Percentiles rank a stretch among this genome's conserved stretches.
Conservation (phyloP, 37 sponge, comb jelly and placozoan species). For the Lycopodina hypogea region DNA sequence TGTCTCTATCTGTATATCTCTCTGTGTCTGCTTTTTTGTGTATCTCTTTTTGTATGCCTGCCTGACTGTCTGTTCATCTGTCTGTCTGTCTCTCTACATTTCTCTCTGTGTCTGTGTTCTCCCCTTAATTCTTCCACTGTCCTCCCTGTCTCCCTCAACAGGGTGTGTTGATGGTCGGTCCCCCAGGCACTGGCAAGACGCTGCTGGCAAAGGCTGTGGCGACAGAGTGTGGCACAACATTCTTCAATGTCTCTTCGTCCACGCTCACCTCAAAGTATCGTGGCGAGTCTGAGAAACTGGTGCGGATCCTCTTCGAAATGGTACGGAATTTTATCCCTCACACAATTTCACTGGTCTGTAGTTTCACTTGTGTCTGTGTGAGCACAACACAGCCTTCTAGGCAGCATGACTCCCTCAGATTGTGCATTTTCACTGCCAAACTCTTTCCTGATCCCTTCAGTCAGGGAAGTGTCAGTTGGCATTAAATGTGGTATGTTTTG, state of each 20-base stretch:
- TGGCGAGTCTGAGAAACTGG: constrained; percentile 96
- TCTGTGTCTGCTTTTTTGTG: no score
- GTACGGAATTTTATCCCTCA: constrained; percentile 19
- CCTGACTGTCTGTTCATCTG: not conserved
- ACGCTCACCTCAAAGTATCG: constrained; percentile 94
- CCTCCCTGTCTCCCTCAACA: constrained; percentile 2
- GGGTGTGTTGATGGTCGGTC: constrained; percentile 96
- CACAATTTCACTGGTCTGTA: not conserved
- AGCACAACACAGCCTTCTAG: not conserved
- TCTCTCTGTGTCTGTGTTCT: no score
- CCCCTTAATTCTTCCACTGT: no score
- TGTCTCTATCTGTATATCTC: not conserved
- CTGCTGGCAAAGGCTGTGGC: constrained; percentile 98
- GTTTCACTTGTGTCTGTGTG: not conserved
- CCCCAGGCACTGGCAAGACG: constrained; percentile 98
- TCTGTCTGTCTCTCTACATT: no score
- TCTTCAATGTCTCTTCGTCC: constrained; percentile 95
- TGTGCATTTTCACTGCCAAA: not conserved
- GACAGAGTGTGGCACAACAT: constrained; percentile 97
- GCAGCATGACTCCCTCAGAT: not conserved
- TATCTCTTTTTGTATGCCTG: not conserved
- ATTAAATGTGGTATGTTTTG: no score
- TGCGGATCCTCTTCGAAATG: constrained; percentile 94
- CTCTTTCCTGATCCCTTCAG: not conserved
- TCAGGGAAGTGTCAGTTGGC: no score